Evolutionary conservation across 2,888 invertebrate species (phyloP), one percentile per base, ranked within the genome.

Genomic region (Belgica antarctica): DNA sequence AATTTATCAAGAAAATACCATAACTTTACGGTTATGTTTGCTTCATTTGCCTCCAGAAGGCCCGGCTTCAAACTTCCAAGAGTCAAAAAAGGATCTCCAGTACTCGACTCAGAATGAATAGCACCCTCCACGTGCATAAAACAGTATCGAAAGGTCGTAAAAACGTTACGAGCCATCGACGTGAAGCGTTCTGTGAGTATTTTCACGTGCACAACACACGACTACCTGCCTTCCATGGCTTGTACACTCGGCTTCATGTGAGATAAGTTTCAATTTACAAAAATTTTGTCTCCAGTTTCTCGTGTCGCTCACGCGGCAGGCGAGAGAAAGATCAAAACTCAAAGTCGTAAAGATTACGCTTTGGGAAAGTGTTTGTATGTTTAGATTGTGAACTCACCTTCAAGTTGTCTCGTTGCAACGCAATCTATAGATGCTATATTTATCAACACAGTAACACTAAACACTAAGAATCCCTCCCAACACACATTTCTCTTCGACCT

Each of bases 401-500:
- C 68, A 22, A 68, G n/a, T 19, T 68, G 68, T 57, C 68, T 52
- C 34, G 68, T 28, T 68, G 68, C 68, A 68, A 27, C 24, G 31
- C 68, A 68, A 68, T 68, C 34, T 68, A 68, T 68, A 25, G 68
- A 68, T 28, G 68, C 52, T 57, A 68, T 28, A 57, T 68, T 52
- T 57, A 68, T 68, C 25, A 68, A 57, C 47, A 68, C 68, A 52
- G 34, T 34, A 34, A 57, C 68, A 68, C 68, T 68, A 57, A 68
- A 68, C 34, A 68, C 68, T 68, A 68, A 46, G 17, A 68, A 28
- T 17, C 47, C 28, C 10, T 46, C 10, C 68, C 52, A 68, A 22
- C 7, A 19, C 52, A 52, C 22, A 22, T 22, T 52, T 52, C 19
- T 17, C 34, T 57, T 47, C 27, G 57, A 46, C 28, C 68, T 22